Evolutionary conservation across 2,888 invertebrate species (phyloP), one percentile per base, ranked within the genome.

Genomic region (Dicycla oo): DNA sequence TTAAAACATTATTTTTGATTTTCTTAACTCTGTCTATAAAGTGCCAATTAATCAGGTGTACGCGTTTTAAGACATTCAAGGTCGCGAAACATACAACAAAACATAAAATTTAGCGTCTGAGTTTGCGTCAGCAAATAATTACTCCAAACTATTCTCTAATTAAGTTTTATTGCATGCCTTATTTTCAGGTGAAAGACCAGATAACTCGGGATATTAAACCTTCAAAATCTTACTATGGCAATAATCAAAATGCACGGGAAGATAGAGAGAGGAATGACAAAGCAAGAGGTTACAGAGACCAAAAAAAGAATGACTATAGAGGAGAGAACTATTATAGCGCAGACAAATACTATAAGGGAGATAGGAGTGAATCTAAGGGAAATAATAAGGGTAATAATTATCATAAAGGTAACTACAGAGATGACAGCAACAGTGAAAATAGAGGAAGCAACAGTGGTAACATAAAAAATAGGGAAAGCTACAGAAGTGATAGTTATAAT

Each of bases 121-220:
- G 0, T 60, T 60, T n/a, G 15, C 26, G 26, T 30, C 6, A 49
- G 7, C 15, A n/a, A 64, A 34, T 5, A 26, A 40, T 10, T 18
- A 13, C 15, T 53, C 0, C 2, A n/a, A n/a, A n/a, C 6, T 10
- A 47, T 43, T n/a, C 6, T 20, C 5, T 45, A 2, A 51, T 40
- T 23, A 18, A 1, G 0, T n/a, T 47, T 38, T 2, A 47, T 47
- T 47, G 2, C 8, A 53, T 49, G 10, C 1, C 7, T 67, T 65
- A 20, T 66, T 79, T 74, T 38, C 75, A 81, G 81, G 11, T 70
- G 5, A 51, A 78, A 43, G 63, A 69, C 23, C 64, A 49, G 20
- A 43, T 73, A 40, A 5, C 18, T 0, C 30, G 56, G 13, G 56
- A 51, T 23, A 63, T 13, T 11, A 77, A 60, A 47, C 26, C 15